Percentiles rank a stretch among this genome's conserved stretches.
Conservation (phyloP, 64 coral and sea anemone genomes). For the Platygyra sinensis region DNA sequence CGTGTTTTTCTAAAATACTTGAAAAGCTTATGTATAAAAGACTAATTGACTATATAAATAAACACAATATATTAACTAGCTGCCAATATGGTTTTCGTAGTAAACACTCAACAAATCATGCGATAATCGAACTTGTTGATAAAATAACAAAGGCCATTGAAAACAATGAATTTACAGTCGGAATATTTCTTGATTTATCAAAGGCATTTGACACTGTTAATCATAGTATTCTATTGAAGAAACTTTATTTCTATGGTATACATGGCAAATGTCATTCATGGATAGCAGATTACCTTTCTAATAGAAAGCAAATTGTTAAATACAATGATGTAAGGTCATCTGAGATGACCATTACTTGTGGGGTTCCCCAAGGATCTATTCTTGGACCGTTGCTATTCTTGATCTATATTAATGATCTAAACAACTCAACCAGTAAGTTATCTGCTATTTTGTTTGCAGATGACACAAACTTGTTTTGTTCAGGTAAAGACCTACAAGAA, state of each 20-base stretch:
- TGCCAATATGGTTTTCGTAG: too few species aligned
- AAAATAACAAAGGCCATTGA: neutral
- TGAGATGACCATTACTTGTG: too few species aligned
- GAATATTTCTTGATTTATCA: neutral
- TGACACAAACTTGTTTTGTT: conserved; percentile 16
- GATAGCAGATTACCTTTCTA: too few species aligned
- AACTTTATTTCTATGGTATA: neutral
- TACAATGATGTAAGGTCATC: too few species aligned
- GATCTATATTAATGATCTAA: conserved; percentile 4
- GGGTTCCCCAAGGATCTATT: neutral
- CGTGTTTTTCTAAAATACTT: too few species aligned
- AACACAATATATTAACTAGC: too few species aligned
- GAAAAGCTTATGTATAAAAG: too few species aligned
- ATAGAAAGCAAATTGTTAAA: too few species aligned
- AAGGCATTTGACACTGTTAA: neutral
- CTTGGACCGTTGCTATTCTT: conserved; percentile 8
- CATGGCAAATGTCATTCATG: too few species aligned
- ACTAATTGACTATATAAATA: too few species aligned
- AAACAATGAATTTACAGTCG: neutral
- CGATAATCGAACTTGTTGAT: neutral
- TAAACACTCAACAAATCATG: neutral
- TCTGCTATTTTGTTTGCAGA: conserved; percentile 14
- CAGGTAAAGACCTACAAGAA: conserved; percentile 2
- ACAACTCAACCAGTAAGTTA: neutral
- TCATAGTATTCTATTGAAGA: neutral